Evolutionary conservation across 2,888 invertebrate species (phyloP), one percentile per base, ranked within the genome.

Genomic region (Willowsia nigromaculata): DNA sequence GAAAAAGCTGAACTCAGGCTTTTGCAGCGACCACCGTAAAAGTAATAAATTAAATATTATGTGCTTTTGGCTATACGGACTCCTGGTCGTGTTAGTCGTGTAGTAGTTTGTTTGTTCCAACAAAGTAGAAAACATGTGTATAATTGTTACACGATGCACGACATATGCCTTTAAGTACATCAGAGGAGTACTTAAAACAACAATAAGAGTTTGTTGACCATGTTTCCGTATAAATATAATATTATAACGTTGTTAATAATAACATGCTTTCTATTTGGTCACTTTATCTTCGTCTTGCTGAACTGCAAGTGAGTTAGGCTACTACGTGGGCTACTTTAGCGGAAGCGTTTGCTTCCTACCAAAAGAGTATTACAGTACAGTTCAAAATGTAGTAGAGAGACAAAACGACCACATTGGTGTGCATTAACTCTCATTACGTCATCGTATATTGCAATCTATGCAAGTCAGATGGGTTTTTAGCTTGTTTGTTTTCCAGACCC

Each of bases 371-470:
- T 78, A 37, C n/a, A n/a, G n/a, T 68, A 11, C 7, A 56, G 56
- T 18, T 43, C 5, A 62, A 27, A 13, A 11, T 43, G 22, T 7
- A 33, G 56, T 30, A 80, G 9, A 62, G 1, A 62, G 25, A 25
- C 13, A 81, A 33, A 59, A 37, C 25, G 27, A 81, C 59, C 74
- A 85, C 47, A 62, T 40, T 33, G 40, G 71, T 43, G 43, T 40
- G 9, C 40, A 87, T 82, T 82, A 71, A 71, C 56, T 86, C 71
- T 82, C 68, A 74, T 87, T 81, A 81, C 87, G 87, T 87, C 87
- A 81, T 87, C 87, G 27, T 87, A 81, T 56, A 87, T 87, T 81
- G 87, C 87, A 87, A 87, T 87, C 80, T 87, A 87, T 81, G 80
- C 65, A 80, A 76, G 65, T 86, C 68, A 53, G 86, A 80, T 80